A percentile compares a stretch with the other conserved stretches of the same genome.
Conservation (phyloP, 1,140 invertebrate species). For the Zophobas morio region DNA sequence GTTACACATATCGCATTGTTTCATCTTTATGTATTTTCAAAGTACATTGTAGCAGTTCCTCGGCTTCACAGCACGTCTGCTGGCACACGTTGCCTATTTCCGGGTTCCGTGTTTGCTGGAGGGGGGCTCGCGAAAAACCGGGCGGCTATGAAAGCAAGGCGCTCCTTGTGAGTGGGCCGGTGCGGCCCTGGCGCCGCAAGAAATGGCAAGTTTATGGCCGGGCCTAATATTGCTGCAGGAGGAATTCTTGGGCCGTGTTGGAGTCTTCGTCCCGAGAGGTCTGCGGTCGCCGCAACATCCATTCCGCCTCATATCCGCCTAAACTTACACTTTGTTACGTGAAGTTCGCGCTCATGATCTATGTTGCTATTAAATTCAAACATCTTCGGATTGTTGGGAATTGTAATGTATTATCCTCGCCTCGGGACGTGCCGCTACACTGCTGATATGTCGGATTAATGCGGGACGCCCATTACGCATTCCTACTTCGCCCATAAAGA, state of each 20-base stretch:
- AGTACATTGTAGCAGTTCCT: constrained; percentile 47
- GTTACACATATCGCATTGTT: constrained; percentile 59
- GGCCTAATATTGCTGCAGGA: constrained; percentile 60
- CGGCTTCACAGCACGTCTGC: constrained; percentile 49
- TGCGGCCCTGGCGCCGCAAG: constrained; percentile 53
- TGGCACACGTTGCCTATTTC: constrained; percentile 61
- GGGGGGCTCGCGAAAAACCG: constrained; percentile 18
- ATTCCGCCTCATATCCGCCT: constrained; percentile 64
- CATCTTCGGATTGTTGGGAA: constrained; percentile 67
- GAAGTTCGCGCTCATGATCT: constrained; percentile 67
- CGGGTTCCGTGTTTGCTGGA: constrained; percentile 64
- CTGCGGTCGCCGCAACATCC: constrained; percentile 66
- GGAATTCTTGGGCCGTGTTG: constrained; percentile 61
- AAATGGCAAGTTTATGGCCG: constrained; percentile 61
- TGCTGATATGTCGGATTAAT: constrained; percentile 13
- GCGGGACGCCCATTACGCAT: background rate
- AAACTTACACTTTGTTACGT: constrained; percentile 66
- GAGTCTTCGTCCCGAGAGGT: constrained; percentile 61
- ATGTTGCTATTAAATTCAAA: constrained; percentile 68
- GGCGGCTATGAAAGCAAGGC: no score
- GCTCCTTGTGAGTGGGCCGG: background rate
- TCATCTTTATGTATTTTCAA: constrained; percentile 62
- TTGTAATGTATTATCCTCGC: constrained; percentile 67
- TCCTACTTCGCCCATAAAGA: no score
- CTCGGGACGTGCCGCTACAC: constrained; percentile 56